These are phyloP conservation scores for Oscheius myriophilus DNA, from an alignment of 2,888 invertebrate genomes.

Conservation along the genomic window DNA sequence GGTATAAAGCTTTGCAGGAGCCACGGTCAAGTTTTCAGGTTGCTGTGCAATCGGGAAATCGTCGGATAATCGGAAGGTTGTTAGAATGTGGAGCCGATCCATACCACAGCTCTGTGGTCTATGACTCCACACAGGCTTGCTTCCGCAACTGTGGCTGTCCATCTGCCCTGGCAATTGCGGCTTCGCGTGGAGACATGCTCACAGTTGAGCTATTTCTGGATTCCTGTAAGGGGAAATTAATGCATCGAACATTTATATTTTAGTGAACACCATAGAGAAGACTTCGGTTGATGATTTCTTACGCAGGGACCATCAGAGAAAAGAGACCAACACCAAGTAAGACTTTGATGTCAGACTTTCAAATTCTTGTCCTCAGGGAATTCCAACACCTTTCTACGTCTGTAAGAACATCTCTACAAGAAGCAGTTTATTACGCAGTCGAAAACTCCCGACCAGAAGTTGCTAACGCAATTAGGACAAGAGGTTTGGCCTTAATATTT, in stretches of 20 bases:
- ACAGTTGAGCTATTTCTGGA: constrained; percentile 15
- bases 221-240: constrained; percentile 5
- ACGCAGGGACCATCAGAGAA: not conserved
- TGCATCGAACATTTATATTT: not conserved
- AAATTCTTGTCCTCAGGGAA: constrained; percentile 12
- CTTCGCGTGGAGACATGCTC: constrained; percentile 83
- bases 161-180: constrained; percentile 88
- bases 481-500: constrained; percentile 73
- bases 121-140: constrained; percentile 40
- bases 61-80: constrained; percentile 83
- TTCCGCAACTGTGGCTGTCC: constrained; percentile 77
- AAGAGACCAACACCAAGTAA: not conserved
- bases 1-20: constrained; percentile 70
- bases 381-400: constrained; percentile 30
- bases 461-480: constrained; percentile 84
- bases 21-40: constrained; percentile 29
- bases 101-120: constrained; percentile 81
- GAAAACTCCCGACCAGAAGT: constrained; percentile 90
- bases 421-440: constrained; percentile 92
- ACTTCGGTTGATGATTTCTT: constrained; percentile 27
- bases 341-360: no score
- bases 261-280: constrained; percentile 9
- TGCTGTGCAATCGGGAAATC: constrained; percentile 60
- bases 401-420: constrained; percentile 70
- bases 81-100: constrained; percentile 87